phyloP scores from a whole-genome alignment of 2,113 vertebrate species.

The Misgurnus mizolepis region DNA sequence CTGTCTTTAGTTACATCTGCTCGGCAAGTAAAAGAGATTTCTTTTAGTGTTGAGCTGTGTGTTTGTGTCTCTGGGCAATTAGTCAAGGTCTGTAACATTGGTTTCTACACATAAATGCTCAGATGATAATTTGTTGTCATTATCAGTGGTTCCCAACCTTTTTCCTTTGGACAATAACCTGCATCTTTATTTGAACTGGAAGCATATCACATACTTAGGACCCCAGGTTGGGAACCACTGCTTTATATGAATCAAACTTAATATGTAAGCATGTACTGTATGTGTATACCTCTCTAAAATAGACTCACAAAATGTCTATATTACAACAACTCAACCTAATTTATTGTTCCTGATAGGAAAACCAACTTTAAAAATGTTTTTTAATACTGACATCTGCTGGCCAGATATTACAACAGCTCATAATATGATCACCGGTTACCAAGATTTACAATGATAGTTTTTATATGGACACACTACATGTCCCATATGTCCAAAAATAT shows the following conservation, averaged over 20 bases:
- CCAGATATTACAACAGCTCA: not conserved
- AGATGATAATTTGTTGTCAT: no score
- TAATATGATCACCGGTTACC: not conserved
- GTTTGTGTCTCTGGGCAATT: conserved; percentile 44
- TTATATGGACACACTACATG: no score
- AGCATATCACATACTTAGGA: no score
- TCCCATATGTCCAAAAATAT: no score
- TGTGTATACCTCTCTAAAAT: conserved; percentile 38
- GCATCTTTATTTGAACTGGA: no score
- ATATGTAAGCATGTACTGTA: no score
- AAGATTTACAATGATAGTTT: not conserved
- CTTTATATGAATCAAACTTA: not conserved
- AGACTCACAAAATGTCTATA: no score
- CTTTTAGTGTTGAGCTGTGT: not conserved
- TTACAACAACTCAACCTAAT: not conserved
- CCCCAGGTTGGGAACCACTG: not conserved
- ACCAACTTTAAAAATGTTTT: not conserved
- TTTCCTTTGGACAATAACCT: no score
- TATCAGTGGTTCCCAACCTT: no score
- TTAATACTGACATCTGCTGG: not conserved
- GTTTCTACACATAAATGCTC: no score
- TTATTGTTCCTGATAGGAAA: not conserved
- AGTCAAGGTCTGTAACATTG: not conserved
- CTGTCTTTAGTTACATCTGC: no score
- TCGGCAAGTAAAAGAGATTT: not conserved